Evolutionary conservation across 2,113 vertebrate genomes (phyloP), one percentile per base, ranked within the genome.

Genomic region (Gallinago media): DNA sequence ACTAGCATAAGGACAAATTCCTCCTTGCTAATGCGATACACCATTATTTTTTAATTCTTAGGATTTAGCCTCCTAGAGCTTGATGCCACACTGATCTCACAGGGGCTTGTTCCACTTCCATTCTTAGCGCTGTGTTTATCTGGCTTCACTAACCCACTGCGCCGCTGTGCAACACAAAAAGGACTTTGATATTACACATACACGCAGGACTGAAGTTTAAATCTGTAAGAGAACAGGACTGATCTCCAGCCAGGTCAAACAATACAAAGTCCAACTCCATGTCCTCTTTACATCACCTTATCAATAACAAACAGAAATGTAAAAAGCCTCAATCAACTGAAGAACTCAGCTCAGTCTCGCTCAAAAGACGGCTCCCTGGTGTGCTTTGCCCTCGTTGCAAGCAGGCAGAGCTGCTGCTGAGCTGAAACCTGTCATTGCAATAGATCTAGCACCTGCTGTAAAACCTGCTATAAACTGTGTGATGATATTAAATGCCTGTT

Each of bases 211-310:
- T 54, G 21, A 58, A 62, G 73, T 50, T 67, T 50, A 88, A 84
- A 91, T 88, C n/a, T 72, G 0, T 56, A 54, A 80, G 61, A 84
- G 79, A 91, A n/a, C 5, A 19, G 61, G 61, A 95, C 38, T 89
- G 94, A 92, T 95, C 76, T 92, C 54, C 56, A 84, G 88, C 83
- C 94, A 95, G 52, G 29, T 96, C 77, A 89, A 92, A 92, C 80
- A 94, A 86, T 76, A 18, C 78, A n/a, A 47, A 44, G 89, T 94
- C 86, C 72, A 89, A 16, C 21, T 84, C 49, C 61, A 65, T 0
- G 1, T 92, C 72, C 62, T 81, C 67, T 81, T 74, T 89, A 62
- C 47, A 55, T 86, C 52, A 89, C 29, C 31, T 93, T 88, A 71
- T 91, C 47, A 71, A 81, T 80, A 81, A 73, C 49, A 91, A 95